Base-by-base conservation (phyloP, 1,140 invertebrate species). In the Trachymyrmex septentrionalis region DNA sequence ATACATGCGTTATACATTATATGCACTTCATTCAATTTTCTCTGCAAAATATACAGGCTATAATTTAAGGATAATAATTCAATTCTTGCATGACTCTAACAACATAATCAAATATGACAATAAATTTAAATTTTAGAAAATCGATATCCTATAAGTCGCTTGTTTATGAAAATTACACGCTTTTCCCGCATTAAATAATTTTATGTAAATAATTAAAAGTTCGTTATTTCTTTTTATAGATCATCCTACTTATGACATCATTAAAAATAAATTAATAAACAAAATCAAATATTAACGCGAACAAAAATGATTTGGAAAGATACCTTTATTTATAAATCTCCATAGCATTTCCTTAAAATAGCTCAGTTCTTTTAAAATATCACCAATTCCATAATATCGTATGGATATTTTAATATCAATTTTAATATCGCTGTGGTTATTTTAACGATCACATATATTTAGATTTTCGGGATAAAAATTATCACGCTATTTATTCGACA, bases 1-100 rank as follows among this genome's bases (percentile, higher is more conserved):
- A 48, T n/a, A 72, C 16, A 69, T 21, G 66, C 66, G 66, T 69
- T 50, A 50, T 50, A 44, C 38, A 48, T n/a, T 44, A 19, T n/a
- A 50, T 61, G n/a, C 69, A 21, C 55, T 61, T 69, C 38, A 82
- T 61, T 82, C 80, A 75, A 84, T 84, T 84, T 75, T 75, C 69
- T 44, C 4, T 63, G 14, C 55, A 73, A 48, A 27, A 63, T 73
- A 50, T 50, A 24, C 38, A 34, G 24, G 27, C 14, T 30, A 12
- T 73, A 84, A 73, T 84, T 84, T 48, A 61, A 27, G 38, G 38
- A 73, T 34, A 16, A 81, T 57, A 61, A 84, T 57, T 61, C n/a
- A 59, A 59, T 73, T 61, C 61, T 48, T 14, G 4, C 14, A 30
- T 24, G n/a, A 73, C 14, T 71, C 21, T 63, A 27, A 59, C 64